phyloP scores from a whole-genome alignment of 2,113 vertebrate species.

The Aptenodytes patagonicus region DNA sequence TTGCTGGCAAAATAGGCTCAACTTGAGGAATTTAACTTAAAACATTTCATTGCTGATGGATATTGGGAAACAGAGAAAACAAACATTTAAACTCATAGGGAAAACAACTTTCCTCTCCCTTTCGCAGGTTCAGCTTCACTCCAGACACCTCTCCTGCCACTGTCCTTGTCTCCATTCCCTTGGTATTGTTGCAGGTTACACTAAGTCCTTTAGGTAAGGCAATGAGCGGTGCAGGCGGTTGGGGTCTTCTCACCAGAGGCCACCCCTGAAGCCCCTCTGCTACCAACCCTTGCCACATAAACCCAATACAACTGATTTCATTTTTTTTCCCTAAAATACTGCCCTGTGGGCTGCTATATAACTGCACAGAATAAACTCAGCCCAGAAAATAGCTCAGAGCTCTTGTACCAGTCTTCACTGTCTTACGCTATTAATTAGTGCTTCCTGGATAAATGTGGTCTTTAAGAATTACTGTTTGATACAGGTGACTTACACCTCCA shows the following conservation, averaged over 20 bases:
- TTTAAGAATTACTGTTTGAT: neutral
- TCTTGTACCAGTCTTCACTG: neutral
- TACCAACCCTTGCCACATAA: neutral
- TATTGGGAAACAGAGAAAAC: neutral
- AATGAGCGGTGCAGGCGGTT: rapidly evolving
- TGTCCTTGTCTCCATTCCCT: neutral
- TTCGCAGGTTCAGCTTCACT: neutral
- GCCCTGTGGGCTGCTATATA: neutral
- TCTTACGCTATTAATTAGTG: neutral
- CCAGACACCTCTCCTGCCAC: neutral
- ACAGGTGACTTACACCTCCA: neutral
- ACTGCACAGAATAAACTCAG: neutral
- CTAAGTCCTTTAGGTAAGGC: neutral
- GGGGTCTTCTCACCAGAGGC: neutral
- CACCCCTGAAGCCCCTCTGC: neutral
- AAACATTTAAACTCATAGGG: neutral
- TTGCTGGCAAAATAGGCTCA: neutral
- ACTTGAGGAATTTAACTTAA: neutral
- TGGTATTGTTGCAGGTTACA: neutral
- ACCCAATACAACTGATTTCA: neutral
- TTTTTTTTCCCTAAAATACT: neutral
- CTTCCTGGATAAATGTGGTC: neutral
- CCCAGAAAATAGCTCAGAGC: neutral
- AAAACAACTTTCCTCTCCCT: neutral
- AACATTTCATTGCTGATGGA: neutral